Conservation (phyloP, 2,888 invertebrate genomes). For the Stomorhina lunata region DNA sequence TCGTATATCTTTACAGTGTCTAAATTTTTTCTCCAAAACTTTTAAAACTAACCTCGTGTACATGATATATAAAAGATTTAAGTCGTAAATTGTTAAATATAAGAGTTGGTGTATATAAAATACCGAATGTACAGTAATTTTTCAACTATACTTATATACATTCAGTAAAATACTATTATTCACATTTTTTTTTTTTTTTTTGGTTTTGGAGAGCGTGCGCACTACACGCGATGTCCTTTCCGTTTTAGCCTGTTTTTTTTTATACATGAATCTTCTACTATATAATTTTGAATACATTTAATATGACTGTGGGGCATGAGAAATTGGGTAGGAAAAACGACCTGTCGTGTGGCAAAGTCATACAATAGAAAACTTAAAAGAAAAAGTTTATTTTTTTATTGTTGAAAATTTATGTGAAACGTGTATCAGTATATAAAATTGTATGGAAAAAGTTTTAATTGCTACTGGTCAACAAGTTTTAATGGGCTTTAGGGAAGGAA, state of each 20-base stretch:
- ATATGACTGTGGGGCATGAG: conserved; percentile 40
- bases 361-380: conserved; percentile 9
- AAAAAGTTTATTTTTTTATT: conserved; percentile 35
- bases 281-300: no score
- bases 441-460: conserved; percentile 71
- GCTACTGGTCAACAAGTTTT: conserved; percentile 75
- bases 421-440: conserved; percentile 57
- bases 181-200: conserved; percentile 28
- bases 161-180: conserved; percentile 24
- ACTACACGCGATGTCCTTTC: conserved; percentile 78
- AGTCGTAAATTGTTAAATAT: background rate
- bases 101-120: conserved; percentile 4
- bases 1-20: no score
- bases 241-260: conserved; percentile 67
- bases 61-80: no score
- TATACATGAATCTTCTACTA: conserved; percentile 14
- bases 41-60: no score
- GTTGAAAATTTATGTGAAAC: conserved; percentile 48
- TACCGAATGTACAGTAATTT: conserved; percentile 51
- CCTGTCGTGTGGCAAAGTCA: conserved; percentile 46
- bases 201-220: conserved; percentile 70
- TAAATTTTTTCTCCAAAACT: no score
- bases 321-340: conserved; percentile 27
- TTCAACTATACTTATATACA: conserved; percentile 30
- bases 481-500: conserved; percentile 56